Base-by-base conservation (phyloP, 2,113 vertebrate species). In the Amazona guildingii region DNA sequence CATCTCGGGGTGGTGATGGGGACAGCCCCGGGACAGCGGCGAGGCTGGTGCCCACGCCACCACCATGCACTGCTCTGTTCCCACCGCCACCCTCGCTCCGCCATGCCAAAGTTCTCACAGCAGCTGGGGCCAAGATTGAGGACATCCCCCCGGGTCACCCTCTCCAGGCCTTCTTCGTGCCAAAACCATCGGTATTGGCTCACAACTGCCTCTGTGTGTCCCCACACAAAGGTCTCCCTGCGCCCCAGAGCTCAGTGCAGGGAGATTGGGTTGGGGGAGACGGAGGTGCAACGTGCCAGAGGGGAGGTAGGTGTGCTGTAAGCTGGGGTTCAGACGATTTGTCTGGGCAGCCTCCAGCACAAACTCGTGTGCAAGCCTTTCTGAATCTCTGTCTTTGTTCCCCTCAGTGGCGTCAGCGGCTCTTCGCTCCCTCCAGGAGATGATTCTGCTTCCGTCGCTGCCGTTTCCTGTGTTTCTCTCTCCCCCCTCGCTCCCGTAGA, bases 401-500 rank as follows among this genome's bases (percentile, higher is more conserved):
- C 84, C 82, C 31, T 78, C 23, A 0, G 87, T 95, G 92, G 88
- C 84, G 88, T 93, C 94, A 97, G 94, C 15, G 3, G 54, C 95
- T 95, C 91, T 92, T 94, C 69, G 28, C 62, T 95, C 92, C 93
- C 93, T 96, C 85, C 95, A 95, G 96, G 96, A 95, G 91, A 97
- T 92, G 82, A 95, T 97, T 97, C 97, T 93, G 94, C 90, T 96
- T 96, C 92, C 96, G 94, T 94, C 2, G 51, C 94, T 92, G 84
- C 87, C 2, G 29, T 96, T 97, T 97, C 97, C 97, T 97, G 94
- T 96, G 87, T 97, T 97, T 95, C 96, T 94, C 79, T 85, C 86
- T 88, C 86, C 89, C 93, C 67, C 27, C 92, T 89, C 49, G 4
- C 77, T 86, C 92, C 92, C 1, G 29, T 66, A 95, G 83, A 79